Conservation (phyloP, 2,888 invertebrate species). For the Flexamia atlantica region DNA sequence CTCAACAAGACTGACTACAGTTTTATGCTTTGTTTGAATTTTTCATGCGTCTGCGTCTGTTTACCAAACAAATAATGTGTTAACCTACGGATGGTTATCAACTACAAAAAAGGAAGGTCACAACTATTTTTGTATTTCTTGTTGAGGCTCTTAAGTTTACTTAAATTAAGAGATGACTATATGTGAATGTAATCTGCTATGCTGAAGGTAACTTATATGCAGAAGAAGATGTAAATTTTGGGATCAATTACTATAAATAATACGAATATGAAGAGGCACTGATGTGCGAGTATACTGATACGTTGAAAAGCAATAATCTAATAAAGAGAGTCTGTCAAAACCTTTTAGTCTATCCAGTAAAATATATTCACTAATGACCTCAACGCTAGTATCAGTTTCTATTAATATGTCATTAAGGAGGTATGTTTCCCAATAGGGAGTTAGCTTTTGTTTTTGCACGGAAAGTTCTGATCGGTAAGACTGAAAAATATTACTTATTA, state of each 20-base stretch:
- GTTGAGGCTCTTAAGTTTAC: no score
- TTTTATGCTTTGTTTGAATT: neutral
- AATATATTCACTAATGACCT: neutral
- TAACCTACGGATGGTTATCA: no score
- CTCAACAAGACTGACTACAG: neutral
- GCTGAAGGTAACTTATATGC: no score
- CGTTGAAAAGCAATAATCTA: no score
- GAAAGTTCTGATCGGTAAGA: neutral
- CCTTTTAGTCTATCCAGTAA: neutral
- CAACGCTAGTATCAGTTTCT: neutral
- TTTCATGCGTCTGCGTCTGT: neutral
- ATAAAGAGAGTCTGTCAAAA: neutral
- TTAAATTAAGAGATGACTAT: no score
- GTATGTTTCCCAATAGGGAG: slow-evolving; percentile 11
- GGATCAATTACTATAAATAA: no score
- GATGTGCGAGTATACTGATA: neutral
- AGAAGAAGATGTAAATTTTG: no score
- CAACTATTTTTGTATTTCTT: no score
- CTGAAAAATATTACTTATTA: neutral
- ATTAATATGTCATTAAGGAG: neutral
- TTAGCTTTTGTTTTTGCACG: neutral
- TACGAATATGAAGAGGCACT: no score
- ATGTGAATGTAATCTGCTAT: no score
- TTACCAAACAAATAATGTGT: no score
- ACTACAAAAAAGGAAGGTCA: no score